Base-by-base conservation (phyloP, 2,888 invertebrate species). In the Heliothis peltigera region DNA sequence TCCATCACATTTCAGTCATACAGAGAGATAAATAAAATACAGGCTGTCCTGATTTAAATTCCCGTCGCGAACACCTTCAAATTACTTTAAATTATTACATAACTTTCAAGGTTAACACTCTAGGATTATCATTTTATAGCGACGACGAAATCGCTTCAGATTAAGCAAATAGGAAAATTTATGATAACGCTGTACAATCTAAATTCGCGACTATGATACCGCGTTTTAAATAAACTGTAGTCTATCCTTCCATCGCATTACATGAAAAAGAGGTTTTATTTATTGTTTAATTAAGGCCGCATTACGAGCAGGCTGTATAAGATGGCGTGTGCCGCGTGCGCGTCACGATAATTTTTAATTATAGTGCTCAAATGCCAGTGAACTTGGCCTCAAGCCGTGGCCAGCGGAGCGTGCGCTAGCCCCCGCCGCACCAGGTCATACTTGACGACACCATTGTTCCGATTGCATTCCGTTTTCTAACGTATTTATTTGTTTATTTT, bases 271-370 rank as follows among this genome's bases (percentile, higher is more conserved):
- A 61, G 69, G 69, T 70, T 67, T 75, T 77, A 72, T 80, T 77
- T 77, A 72, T 80, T 71, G 82, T 82, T 82, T 80, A 81, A 81
- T 82, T 79, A 81, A 75, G 75, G 75, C 65, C 75, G 71, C 79
- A 84, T 83, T 83, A 82, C 73, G 70, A 83, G 76, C 89, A 84
- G 76, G 82, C 88, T 90, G 90, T 91, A 88, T 88, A 90, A 83
- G 87, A 91, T 94, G 88, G 94, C 94, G 94, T 94, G 94, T 91
- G 90, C 87, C 86, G 83, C 80, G 88, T 84, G 89, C 90, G 84
- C 93, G 94, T 93, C 94, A 94, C 92, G 92, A 93, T 94, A 93
- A 91, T 94, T 94, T 94, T 95, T 94, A 94, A 94, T 95, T 94
- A 94, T 93, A 92, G 92, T 89, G 87, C 90, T 93, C 92, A 93